Evolutionary conservation across 2,797 vertebrate species (phyloP).

Genomic region (Lindbergichthys nudifrons): DNA sequence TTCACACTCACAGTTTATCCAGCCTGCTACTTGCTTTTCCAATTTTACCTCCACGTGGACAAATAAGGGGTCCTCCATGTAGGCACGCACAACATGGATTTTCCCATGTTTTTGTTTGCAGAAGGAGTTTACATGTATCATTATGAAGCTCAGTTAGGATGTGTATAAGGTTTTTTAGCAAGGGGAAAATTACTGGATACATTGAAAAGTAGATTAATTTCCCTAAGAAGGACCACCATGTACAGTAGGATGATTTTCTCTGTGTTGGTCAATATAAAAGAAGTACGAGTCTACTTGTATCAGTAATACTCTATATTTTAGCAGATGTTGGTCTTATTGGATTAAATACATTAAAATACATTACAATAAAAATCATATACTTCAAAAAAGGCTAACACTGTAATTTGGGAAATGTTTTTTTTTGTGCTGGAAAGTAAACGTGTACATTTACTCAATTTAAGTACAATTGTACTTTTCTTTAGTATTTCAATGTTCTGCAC

Average conservation of each 20-base stretch:
- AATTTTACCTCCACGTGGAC: constrained; percentile 70
- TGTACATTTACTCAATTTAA: too few species aligned
- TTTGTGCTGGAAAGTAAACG: too few species aligned
- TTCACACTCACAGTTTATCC: constrained; percentile 72
- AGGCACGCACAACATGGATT: constrained; percentile 65
- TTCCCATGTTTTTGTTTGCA: constrained; percentile 80
- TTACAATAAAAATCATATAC: background rate
- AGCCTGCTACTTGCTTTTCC: constrained; percentile 74
- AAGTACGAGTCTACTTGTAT: background rate
- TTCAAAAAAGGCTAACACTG: background rate
- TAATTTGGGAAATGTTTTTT: background rate
- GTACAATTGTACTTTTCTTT: too few species aligned
- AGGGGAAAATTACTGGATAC: constrained; percentile 74
- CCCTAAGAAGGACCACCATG: constrained; percentile 58
- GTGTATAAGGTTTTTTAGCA: constrained; percentile 54
- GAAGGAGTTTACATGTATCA: constrained; percentile 73
- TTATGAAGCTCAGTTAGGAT: constrained; percentile 54
- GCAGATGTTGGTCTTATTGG: background rate
- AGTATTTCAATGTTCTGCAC: too few species aligned
- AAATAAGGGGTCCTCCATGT: constrained; percentile 66
- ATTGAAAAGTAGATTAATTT: constrained; percentile 57
- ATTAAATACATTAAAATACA: background rate
- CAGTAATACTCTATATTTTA: background rate
- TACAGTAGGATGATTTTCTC: constrained; percentile 29
- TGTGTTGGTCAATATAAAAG: constrained; percentile 8